Conservation (phyloP, 2,797 vertebrate species). For the Notolepis coatsorum region DNA sequence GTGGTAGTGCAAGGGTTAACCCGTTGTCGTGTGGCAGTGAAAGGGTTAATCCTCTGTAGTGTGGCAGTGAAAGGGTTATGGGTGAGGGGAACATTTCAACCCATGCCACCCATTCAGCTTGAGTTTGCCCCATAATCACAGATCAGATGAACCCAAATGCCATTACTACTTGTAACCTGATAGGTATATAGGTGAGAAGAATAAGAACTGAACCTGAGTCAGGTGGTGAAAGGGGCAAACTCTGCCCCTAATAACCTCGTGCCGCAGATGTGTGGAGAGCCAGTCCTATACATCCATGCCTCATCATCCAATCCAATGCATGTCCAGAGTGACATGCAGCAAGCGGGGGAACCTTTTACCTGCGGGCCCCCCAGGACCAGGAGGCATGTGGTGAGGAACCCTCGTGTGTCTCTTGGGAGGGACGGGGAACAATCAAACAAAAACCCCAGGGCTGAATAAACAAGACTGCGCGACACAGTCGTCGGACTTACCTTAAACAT, state of each 20-base stretch:
- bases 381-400: slow-evolving; percentile 12
- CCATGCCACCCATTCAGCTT: background rate
- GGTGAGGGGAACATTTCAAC: background rate
- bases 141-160: background rate
- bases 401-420: slow-evolving; percentile 7
- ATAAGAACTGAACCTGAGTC: no score
- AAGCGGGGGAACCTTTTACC: slow-evolving; percentile 19
- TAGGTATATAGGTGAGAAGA: no score
- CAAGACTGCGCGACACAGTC: no score
- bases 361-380: slow-evolving; percentile 11
- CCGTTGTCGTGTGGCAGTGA: no score
- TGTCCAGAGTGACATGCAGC: slow-evolving; percentile 8
- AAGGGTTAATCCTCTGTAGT: no score
- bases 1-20: no score
- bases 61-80: no score
- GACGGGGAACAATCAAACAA: slow-evolving; percentile 29
- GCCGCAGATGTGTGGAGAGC: slow-evolving; percentile 31
- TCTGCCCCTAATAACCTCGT: background rate
- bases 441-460: slow-evolving; percentile 4
- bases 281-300: background rate
- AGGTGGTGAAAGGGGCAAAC: background rate
- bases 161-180: no score
- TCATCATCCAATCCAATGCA: background rate
- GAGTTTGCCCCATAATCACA: background rate
- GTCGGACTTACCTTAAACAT: no score